Evolutionary conservation across 1,140 invertebrate genomes (phyloP).

Genomic region (Cydia strobilella): DNA sequence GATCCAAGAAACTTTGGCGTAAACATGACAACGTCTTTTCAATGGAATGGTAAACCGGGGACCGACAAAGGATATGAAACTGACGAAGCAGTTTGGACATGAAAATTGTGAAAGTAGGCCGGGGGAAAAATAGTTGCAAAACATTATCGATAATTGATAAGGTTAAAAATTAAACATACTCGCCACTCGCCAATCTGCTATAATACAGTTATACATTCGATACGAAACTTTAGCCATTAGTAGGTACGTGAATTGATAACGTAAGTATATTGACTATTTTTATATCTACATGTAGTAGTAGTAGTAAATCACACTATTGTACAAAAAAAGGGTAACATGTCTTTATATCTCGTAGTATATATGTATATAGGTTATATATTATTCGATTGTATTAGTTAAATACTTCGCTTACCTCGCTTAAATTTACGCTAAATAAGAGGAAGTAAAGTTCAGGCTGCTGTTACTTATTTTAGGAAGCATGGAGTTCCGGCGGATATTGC

Average conservation of each 20-base stretch:
- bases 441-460: slow-evolving; percentile 10
- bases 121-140: slow-evolving; percentile 38
- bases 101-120: slow-evolving; percentile 51
- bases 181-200: too few relatives aligned
- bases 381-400: background rate
- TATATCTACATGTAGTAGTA: too few relatives aligned
- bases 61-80: slow-evolving; percentile 50
- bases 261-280: too few relatives aligned
- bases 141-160: background rate
- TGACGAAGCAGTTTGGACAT: slow-evolving; percentile 49
- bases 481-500: slow-evolving; percentile 53
- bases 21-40: slow-evolving; percentile 53
- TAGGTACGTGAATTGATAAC: too few relatives aligned
- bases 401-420: background rate
- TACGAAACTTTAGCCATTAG: too few relatives aligned
- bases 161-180: too few relatives aligned
- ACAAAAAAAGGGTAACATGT: too few relatives aligned
- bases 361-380: background rate
- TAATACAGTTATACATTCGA: background rate
- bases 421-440: background rate
- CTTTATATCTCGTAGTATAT: background rate
- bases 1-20: slow-evolving; percentile 55
- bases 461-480: slow-evolving; percentile 35
- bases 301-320: too few relatives aligned
- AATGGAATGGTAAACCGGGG: slow-evolving; percentile 53